Conservation (phyloP, 2,797 vertebrate species). For the Macropus fuliginosus region DNA sequence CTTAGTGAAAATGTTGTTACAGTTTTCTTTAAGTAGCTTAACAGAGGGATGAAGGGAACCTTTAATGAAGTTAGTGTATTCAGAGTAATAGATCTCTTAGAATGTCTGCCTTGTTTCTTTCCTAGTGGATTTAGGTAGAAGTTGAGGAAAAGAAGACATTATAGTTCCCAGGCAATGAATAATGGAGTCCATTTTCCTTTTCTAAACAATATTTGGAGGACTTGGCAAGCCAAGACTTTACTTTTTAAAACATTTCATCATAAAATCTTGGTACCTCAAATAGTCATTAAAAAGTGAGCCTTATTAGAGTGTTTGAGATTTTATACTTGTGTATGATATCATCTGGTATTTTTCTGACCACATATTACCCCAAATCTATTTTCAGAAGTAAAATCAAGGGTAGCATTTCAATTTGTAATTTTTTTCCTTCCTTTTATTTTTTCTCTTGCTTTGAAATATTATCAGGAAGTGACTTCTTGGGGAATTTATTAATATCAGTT, state of each 20-base stretch:
- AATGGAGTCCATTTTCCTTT: no score
- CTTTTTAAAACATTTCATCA: neutral
- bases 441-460: neutral
- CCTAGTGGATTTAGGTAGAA: no score
- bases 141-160: no score
- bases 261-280: neutral
- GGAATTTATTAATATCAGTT: neutral
- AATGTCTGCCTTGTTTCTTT: no score
- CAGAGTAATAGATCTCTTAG: no score
- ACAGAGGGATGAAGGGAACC: no score
- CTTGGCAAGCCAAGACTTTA: neutral
- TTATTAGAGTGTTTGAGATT: neutral
- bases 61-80: no score
- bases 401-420: neutral
- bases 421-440: neutral
- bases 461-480: neutral
- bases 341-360: neutral
- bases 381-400: neutral
- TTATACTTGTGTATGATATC: neutral
- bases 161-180: no score
- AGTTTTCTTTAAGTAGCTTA: no score
- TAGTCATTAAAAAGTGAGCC: neutral
- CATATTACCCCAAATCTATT: neutral
- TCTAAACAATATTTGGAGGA: neutral
- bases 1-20: no score